Conservation (phyloP, 1,140 invertebrate species). For the Micrasema minimum region DNA sequence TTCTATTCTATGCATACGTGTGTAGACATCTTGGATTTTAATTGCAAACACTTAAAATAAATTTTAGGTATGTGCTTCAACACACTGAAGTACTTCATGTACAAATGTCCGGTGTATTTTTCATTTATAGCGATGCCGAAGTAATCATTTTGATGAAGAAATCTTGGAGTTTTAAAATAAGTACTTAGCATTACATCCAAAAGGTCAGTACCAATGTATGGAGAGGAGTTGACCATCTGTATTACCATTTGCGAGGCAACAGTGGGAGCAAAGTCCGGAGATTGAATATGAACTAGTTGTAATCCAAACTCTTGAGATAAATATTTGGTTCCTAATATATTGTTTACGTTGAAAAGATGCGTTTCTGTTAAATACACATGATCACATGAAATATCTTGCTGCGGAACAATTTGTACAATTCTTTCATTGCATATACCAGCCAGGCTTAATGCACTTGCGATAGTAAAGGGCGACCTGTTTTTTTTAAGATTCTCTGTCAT, state of each 20-base stretch:
- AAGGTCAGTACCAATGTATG: slow-evolving; percentile 62
- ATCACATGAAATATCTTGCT: slow-evolving; percentile 1
- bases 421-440: slow-evolving; percentile 23
- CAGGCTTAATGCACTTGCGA: not conserved
- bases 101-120: slow-evolving; percentile 59
- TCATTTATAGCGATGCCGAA: slow-evolving; percentile 61
- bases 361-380: slow-evolving; percentile 36
- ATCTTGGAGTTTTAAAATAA: slow-evolving; percentile 62
- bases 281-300: slow-evolving; percentile 40
- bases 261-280: slow-evolving; percentile 28
- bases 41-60: slow-evolving; percentile 62
- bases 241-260: slow-evolving; percentile 39
- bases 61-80: slow-evolving; percentile 58
- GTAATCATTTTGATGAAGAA: slow-evolving; percentile 60
- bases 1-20: not conserved
- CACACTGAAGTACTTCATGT: slow-evolving; percentile 63
- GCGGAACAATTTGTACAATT: slow-evolving; percentile 50
- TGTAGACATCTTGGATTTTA: slow-evolving; percentile 42
- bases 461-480: not conserved
- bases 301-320: slow-evolving; percentile 31
- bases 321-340: slow-evolving; percentile 18
- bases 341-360: slow-evolving; percentile 45
- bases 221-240: slow-evolving; percentile 43
- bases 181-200: slow-evolving; percentile 61
- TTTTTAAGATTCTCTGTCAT: not conserved